A percentile compares a stretch with the other conserved stretches of the same genome.
Conservation (phyloP, 1,140 invertebrate species). For the Leguminivora glycinivorella region DNA sequence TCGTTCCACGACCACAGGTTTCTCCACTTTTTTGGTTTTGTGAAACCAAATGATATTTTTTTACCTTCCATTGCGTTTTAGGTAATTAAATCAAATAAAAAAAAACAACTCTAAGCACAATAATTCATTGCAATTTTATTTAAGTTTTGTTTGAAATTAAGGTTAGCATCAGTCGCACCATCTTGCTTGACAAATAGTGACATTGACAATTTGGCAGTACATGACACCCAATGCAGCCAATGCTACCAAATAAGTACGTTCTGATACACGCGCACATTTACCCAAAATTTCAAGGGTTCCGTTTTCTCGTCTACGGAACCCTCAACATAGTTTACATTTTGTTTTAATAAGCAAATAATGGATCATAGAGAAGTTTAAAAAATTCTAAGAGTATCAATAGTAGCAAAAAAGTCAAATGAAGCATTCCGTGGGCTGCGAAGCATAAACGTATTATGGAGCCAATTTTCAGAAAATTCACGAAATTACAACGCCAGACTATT, state of each 20-base stretch:
- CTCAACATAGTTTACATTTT: background rate
- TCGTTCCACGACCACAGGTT: constrained; percentile 76
- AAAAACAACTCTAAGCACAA: background rate
- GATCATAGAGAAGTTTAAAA: too few relatives aligned
- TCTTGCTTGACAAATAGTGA: constrained; percentile 29
- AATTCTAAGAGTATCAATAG: too few relatives aligned
- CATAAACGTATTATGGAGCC: too few relatives aligned
- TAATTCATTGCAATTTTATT: constrained; percentile 2
- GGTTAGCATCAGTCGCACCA: constrained; percentile 6
- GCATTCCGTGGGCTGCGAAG: too few relatives aligned
- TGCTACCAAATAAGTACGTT: too few relatives aligned
- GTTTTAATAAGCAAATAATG: too few relatives aligned
- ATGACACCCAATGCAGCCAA: background rate
- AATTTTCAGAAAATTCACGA: too few relatives aligned
- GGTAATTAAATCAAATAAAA: background rate
- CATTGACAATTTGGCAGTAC: background rate
- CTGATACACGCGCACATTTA: too few relatives aligned
- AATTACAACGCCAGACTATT: too few relatives aligned
- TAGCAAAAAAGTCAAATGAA: too few relatives aligned
- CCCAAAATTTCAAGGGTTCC: too few relatives aligned
- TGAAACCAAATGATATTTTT: constrained; percentile 89
- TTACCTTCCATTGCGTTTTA: constrained; percentile 71
- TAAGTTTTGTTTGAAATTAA: background rate
- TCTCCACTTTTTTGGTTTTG: constrained; percentile 83
- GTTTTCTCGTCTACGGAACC: too few relatives aligned